Evolutionary conservation across 92 coral and sea anemone species (phyloP), one percentile per base, ranked within the genome.

Genomic region (Actinernus sp.): DNA sequence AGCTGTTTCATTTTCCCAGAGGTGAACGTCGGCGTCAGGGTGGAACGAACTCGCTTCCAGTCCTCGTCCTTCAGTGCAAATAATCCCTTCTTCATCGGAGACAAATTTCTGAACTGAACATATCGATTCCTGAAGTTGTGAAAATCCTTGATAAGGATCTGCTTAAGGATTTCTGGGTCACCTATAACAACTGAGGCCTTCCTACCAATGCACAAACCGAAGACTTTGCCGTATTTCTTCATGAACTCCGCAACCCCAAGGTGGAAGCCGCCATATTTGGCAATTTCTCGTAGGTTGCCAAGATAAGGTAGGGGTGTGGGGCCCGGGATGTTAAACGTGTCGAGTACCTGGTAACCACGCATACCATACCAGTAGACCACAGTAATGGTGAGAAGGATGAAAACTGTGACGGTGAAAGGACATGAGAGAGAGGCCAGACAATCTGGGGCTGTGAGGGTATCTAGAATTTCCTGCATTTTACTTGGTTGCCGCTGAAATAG

Each of bases 31-130:
- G 85, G 75, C 16, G 78, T 71, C 70, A 82, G 46, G 12, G 56
- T 60, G 45, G 67, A 36, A 48, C 89, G 93, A 58, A 75, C 71
- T 17, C 88, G 55, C 58, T 58, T 87, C 93, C 93, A 87, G 30
- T 65, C 58, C 27, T 69, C 88, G 49, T 81, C 85, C 8, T 65
- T 72, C 24, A 73, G 49, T 25, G 58, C 68, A 30, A 57, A 69
- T 26, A 71, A 12, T 20, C 34, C 74, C 19, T 34, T 34, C 4
- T 31, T 34, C 4, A 20, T 0, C 3, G 52, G 32, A 7, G 58
- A 36, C 19, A 53, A 34, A 7, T 26, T 51, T 26, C 26, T 44
- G n/a, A n/a, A n/a, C n/a, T n/a, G n/a, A n/a, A n/a, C n/a, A 56
- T 24, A 52, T 14, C 83, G 89, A 39, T 83, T 76, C 2, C 73